Evolutionary conservation across 1,140 invertebrate genomes (phyloP), one percentile per base, ranked within the genome.

Genomic region (Potamilus streckersoni): DNA sequence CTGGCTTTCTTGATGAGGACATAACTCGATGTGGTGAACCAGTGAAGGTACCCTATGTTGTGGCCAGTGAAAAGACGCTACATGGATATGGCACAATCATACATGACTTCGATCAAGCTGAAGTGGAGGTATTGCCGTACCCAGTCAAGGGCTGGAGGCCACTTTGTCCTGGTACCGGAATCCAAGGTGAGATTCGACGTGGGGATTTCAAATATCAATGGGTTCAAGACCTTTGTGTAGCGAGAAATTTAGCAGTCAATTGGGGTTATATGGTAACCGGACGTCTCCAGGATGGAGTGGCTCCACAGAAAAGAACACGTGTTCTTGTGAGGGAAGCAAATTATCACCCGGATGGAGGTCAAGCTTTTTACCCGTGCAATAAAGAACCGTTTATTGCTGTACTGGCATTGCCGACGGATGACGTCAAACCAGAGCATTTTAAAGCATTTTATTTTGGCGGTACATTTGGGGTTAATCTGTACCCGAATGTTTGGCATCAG

Each of bases 81-180:
- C 73, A 73, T 70, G 78, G 78, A 65, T 79, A 73, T 23, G 78
- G 78, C 14, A 79, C 59, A 6, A 73, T 79, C 62, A 73, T 79
- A 20, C 69, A 66, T 1, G 73, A 76, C 57, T 79, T 70, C 66
- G 74, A 76, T 23, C 56, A 64, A 57, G 68, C 64, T 23, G 68
- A 79, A 70, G 71, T 79, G 19, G 74, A 79, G 23, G 76, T 79
- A 5, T 57, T 67, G 17, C 73, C 78, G 16, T 79, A 74, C 73
- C 78, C 74, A 17, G 67, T 73, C 6, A 27, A 72, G 65, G 73
- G 73, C 3, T 63, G 56, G 66, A 27, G 73, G 6, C 56, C 57
- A n/a, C 65, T 74, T 8, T 74, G 73, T 31, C 56, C 56, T 17
- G 67, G 56, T 12, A 74, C 73, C 17, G 73, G 73, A 11, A 57